Percentiles rank a stretch among this genome's conserved stretches.
Evolutionary conservation across 2,797 vertebrate species (phyloP).

Genomic region (Microchirus variegatus): DNA sequence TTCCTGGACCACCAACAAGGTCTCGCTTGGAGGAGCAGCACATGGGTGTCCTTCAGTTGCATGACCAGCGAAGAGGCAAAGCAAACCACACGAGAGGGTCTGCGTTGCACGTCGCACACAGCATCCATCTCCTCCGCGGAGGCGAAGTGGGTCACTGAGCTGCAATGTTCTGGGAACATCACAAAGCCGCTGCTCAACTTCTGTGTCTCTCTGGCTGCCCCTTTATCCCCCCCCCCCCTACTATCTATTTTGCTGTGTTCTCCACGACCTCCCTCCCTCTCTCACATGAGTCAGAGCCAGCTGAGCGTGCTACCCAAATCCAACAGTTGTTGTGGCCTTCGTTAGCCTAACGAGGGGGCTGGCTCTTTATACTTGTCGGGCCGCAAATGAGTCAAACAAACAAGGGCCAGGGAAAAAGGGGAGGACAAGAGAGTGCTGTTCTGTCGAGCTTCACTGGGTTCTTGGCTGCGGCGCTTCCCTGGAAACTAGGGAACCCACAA

Average conservation of each 20-base stretch:
- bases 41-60: constrained; percentile 65
- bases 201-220: constrained; percentile 43
- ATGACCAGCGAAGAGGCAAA: constrained; percentile 63
- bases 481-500: constrained; percentile 80
- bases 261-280: constrained; percentile 16
- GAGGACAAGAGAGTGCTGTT: constrained; percentile 76
- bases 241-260: constrained; percentile 50
- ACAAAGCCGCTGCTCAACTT: constrained; percentile 74
- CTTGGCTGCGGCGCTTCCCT: constrained; percentile 70
- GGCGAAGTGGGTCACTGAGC: constrained; percentile 69
- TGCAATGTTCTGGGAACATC: constrained; percentile 78
- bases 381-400: constrained; percentile 82
- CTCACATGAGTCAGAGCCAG: constrained; percentile 65
- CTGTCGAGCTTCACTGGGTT: constrained; percentile 77
- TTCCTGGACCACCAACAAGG: constrained; percentile 68
- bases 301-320: constrained; percentile 76
- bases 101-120: constrained; percentile 57
- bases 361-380: constrained; percentile 79
- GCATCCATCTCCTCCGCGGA: constrained; percentile 63
- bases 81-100: constrained; percentile 54
- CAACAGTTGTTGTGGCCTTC: constrained; percentile 79
- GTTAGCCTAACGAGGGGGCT: constrained; percentile 81
- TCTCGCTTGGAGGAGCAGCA: constrained; percentile 53
- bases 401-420: constrained; percentile 72
- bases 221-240: constrained; percentile 34